Conservation (phyloP, 2,797 vertebrate species). For the Chrysocyon brachyurus region DNA sequence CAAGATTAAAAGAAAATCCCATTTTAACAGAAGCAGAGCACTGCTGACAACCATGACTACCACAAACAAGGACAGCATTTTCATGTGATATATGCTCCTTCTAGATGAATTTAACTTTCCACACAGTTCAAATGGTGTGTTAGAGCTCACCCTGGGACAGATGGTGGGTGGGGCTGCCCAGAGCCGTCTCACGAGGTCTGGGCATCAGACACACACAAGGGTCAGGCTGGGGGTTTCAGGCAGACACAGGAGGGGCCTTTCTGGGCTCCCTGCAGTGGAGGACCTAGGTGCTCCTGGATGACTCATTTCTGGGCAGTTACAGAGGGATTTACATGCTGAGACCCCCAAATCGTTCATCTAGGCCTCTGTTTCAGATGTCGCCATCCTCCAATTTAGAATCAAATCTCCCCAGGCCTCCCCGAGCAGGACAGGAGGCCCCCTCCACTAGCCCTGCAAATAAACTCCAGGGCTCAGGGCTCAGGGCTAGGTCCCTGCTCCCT, state of each 20-base stretch:
- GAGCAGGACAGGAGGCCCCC: not conserved
- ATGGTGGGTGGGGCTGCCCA: not conserved
- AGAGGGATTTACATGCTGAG: not conserved
- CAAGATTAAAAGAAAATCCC: not conserved
- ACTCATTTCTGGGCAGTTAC: not conserved
- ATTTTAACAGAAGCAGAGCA: not conserved
- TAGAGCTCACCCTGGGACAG: not conserved
- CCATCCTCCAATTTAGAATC: not conserved
- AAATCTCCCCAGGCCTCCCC: not conserved
- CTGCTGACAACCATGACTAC: not conserved
- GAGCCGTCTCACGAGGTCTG: not conserved
- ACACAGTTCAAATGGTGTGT: not conserved
- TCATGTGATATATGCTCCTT: not conserved
- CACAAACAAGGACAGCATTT: not conserved
- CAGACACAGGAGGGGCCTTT: not conserved
- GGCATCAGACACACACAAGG: rapidly evolving
- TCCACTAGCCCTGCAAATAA: not conserved
- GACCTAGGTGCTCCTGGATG: not conserved
- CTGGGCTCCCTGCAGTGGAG: not conserved
- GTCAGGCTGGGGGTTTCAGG: not conserved
- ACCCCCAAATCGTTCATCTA: not conserved
- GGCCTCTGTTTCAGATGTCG: not conserved
- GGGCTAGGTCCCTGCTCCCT: not conserved
- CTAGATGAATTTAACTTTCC: not conserved
- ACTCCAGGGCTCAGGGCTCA: not conserved